Evolutionary conservation across 2,888 invertebrate genomes (phyloP), one percentile per base, ranked within the genome.

Genomic region (Alviniconcha strummeri): DNA sequence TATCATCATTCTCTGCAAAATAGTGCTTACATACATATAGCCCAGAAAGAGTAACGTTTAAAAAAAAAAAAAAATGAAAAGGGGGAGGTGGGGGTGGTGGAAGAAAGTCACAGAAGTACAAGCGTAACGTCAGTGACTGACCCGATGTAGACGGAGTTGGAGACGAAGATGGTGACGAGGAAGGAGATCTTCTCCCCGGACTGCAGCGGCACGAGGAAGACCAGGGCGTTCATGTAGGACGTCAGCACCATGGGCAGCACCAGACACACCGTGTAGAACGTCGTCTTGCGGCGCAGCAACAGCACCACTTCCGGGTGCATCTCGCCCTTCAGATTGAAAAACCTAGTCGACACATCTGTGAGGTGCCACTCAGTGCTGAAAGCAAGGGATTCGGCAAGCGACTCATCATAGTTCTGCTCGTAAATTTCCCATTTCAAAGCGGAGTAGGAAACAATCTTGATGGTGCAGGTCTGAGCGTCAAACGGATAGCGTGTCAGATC

Each of bases 181-280:
- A 84, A 84, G 4, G 84, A 84, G 36, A 84, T 13, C 79, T 82
- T 84, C 77, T 84, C 84, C 36, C 84, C 84, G 17, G 82, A 80
- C 64, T 76, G 19, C 9, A 71, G 80, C 0, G 84, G 84, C 8
- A 84, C 56, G 56, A 79, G 57, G 80, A 84, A 84, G n/a, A 84
- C 84, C n/a, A 84, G 57, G 13, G 82, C 80, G 36, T 80, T 84
- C 52, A 83, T 57, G 54, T 80, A 75, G 60, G 83, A 80, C 13
- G 83, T 83, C 36, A 80, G 17, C 19, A 77, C n/a, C 80, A 84
- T 75, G 9, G 84, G 84, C 36, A 55, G 57, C 54, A 84, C 7
- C 13, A 84, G 52, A 55, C 80, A 82, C 11, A 83, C 15, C 11
- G 56, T 56, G 77, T 84, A 84, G 69, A 71, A 84, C 71, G 55